phyloP scores from a whole-genome alignment of 2,797 vertebrate species.

The Cryptoprocta ferox region DNA sequence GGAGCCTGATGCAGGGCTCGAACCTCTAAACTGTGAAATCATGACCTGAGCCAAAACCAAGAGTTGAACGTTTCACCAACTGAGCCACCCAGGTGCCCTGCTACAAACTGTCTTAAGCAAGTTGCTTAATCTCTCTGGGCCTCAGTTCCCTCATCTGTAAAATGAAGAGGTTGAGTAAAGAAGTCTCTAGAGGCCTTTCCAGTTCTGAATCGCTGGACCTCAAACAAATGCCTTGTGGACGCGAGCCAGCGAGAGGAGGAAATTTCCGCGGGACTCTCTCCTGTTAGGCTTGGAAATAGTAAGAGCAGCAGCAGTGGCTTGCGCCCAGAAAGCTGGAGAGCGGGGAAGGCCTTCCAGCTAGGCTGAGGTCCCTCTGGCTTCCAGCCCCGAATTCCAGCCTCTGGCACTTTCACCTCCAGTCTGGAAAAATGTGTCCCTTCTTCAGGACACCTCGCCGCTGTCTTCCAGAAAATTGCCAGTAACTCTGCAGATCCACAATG shows the following conservation, averaged over 20 bases:
- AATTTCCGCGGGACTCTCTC: background rate
- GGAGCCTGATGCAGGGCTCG: too few relatives aligned
- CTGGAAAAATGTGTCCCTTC: background rate
- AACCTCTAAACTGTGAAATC: too few relatives aligned
- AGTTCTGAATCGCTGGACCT: background rate
- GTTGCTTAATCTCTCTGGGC: background rate
- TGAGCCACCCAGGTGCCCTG: too few relatives aligned
- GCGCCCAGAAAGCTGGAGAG: background rate
- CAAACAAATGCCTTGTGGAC: background rate
- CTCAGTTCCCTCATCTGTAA: slow-evolving; percentile 34
- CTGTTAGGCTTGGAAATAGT: background rate
- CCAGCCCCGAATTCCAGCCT: background rate
- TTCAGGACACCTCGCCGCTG: background rate
- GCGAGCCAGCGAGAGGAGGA: background rate
- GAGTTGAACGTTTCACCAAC: too few relatives aligned
- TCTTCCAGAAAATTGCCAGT: background rate
- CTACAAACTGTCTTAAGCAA: background rate
- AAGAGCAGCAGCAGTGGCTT: background rate
- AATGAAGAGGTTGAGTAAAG: background rate
- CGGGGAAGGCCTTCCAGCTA: background rate
- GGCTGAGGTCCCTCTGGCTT: background rate
- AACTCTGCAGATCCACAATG: background rate
- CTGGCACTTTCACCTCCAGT: background rate
- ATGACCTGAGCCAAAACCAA: too few relatives aligned
- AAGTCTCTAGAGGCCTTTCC: background rate